Evolutionary conservation across 2,113 vertebrate genomes (phyloP), one percentile per base, ranked within the genome.

Genomic region (Platysternon megacephalum): DNA sequence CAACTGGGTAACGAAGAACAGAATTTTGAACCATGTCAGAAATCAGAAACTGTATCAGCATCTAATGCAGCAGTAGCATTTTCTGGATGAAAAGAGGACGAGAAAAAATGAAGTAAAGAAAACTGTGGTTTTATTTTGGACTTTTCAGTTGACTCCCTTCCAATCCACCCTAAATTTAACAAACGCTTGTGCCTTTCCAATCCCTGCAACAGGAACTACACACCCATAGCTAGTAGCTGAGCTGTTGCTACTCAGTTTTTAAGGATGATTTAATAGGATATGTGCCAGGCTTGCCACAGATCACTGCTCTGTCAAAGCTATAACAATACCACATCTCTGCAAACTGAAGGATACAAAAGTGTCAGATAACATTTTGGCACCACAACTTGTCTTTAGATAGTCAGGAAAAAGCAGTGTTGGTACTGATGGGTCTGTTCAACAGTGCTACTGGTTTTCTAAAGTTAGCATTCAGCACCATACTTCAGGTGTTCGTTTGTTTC

Each of bases 1-100:
- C 19, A 85, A 29, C 88, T 94, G 93, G 22, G 42, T 42, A 87
- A 17, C 5, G 55, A 74, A 92, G 61, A 83, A 87, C 86, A 96
- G 93, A 55, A 86, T 9, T 2, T 87, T 84, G 4, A 76, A 42
- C 17, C 76, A 6, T 42, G 48, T 80, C 35, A 87, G 82, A 76
- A 28, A 78, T 29, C 44, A 46, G 46, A 78, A 44, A 2, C 12
- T 46, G 46, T 46, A 5, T 46, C 42, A 44, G 74, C 26, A 4
- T 78, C 42, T 78, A 49, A 82, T 52, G 48, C 35, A 87, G 2
- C 28, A 87, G 24, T 35, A 44, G 26, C 79, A 44, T 4, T 90
- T 49, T 9, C 46, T 29, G 56, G 83, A 90, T 6, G 90, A 35
- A 94, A 93, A 89, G 24, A 88, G 16, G 88, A 85, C 11, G 2